Base-by-base conservation (phyloP, 2,113 vertebrate species). In the Poeciliopsis occidentalis region DNA sequence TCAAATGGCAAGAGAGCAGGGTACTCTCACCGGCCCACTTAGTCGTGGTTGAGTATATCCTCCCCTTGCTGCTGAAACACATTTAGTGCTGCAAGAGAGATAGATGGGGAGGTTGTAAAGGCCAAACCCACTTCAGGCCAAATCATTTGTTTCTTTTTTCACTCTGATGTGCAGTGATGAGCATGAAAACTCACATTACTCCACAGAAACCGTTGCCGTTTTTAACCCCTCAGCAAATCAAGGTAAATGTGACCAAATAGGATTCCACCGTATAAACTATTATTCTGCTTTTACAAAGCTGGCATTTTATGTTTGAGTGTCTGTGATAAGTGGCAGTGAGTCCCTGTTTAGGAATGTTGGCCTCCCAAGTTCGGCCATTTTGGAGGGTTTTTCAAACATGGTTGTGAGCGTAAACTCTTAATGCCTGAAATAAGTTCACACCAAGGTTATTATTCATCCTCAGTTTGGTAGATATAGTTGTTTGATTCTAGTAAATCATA, bases 1-100 rank as follows among this genome's bases (percentile, higher is more conserved):
- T 82, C 72, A 79, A 60, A 85, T 76, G 32, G 77, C 34, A 11
- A 67, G 24, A 82, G 63, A 72, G 76, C 51, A 22, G 47, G 68
- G 34, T 64, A 54, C 44, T 73, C 60, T 64, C 71, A 4, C 34
- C 65, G 79, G 73, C 69, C 70, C 78, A 67, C 32, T 77, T 79
- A 71, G n/a, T 64, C 67, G 34, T 29, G 47, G 78, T 77, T 75
- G 73, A 77, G 34, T 66, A 24, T 57, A 72, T 60, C 47, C n/a
- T 67, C 6, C 63, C 27, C 64, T 17, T 26, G 44, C 60, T 86
- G 51, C 60, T 86, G 51, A 82, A 73, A 71, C 39, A n/a, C 3
- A 34, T 32, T 75, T 67, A 37, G 26, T 64, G 54, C 19, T 81
- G 24, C 69, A 54, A 3, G 31, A 69, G 32, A 26, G 27, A 26